Conservation (phyloP, 2,113 vertebrate genomes). For the Clarias batrachus region DNA sequence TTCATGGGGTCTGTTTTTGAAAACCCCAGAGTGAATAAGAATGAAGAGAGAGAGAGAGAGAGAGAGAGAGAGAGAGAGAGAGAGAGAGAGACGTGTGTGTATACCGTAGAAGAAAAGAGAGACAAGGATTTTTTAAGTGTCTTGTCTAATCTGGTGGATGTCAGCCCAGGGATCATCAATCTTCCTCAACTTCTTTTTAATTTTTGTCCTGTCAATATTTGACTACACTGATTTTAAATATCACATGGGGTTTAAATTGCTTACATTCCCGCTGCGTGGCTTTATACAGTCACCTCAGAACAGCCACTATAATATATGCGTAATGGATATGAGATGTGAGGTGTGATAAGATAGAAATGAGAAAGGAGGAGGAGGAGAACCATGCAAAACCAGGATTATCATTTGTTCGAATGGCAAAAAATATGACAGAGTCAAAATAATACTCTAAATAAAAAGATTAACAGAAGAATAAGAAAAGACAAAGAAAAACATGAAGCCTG, state of each 20-base stretch:
- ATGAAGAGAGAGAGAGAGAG: constrained; percentile 49
- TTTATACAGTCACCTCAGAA: not conserved
- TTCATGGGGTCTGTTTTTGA: not conserved
- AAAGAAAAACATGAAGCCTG: not conserved
- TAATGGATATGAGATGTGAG: not conserved
- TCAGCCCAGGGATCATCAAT: not conserved
- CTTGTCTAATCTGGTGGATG: not conserved
- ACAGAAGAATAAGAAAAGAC: not conserved
- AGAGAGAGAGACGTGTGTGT: constrained; percentile 36
- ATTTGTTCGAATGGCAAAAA: not conserved
- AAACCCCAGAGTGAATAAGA: constrained; percentile 46
- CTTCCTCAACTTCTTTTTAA: not conserved
- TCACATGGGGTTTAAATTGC: not conserved
- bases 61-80: constrained; percentile 51
- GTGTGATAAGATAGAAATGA: not conserved
- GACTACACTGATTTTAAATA: not conserved
- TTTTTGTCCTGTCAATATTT: not conserved
- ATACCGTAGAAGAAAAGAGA: not conserved
- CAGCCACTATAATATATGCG: not conserved
- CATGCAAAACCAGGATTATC: not conserved
- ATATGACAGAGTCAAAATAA: not conserved
- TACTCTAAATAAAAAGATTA: not conserved
- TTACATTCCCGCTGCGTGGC: not conserved
- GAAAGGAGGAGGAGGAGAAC: not conserved
- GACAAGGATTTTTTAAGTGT: not conserved